Base-by-base conservation (phyloP, 2,888 invertebrate species). In the Empis stercorea region DNA sequence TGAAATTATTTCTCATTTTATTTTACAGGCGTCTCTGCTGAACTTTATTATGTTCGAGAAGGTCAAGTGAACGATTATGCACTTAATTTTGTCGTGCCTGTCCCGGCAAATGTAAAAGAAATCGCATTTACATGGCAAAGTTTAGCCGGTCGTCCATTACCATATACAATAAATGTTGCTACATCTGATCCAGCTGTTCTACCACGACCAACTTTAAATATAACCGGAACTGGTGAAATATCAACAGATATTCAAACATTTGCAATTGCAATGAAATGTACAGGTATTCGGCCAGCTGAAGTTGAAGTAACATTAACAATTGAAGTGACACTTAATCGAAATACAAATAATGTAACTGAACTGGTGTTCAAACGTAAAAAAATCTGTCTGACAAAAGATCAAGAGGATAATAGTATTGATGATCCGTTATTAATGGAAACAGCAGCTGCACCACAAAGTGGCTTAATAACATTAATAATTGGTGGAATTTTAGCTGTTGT, bases 111-210 rank as follows among this genome's bases (percentile, higher is more conserved):
- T 60, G 81, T 92, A 55, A 80, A 82, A 55, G 82, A 85, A 58
- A 76, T 94, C 43, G 84, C 86, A 64, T 94, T 94, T 70, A 88
- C 87, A 11, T 95, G 94, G 94, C 86, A 92, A 68, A 89, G 86
- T 64, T 76, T 88, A 51, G 78, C 83, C 16, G 81, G 82, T 48
- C 76, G 80, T 67, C 80, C 83, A 64, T 74, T 93, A 65, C 85
- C 86, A 30, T 94, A 94, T 68, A 79, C 80, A 44, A 78, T 92
- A 57, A 77, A 78, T 51, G 80, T 89, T 55, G 82, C 84, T 51
- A 79, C 85, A 52, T 81, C 82, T 39, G 81, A 87, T 63, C 75
- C 76, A 42, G 78, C 80, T 48, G 88, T 87, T 6, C 71, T 94
- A 67, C 79, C 79, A 46, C 74, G 78, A 20, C 88, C 93, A 1